Evolutionary conservation across 2,797 vertebrate genomes (phyloP).

Genomic region (Gallinago stenura): DNA sequence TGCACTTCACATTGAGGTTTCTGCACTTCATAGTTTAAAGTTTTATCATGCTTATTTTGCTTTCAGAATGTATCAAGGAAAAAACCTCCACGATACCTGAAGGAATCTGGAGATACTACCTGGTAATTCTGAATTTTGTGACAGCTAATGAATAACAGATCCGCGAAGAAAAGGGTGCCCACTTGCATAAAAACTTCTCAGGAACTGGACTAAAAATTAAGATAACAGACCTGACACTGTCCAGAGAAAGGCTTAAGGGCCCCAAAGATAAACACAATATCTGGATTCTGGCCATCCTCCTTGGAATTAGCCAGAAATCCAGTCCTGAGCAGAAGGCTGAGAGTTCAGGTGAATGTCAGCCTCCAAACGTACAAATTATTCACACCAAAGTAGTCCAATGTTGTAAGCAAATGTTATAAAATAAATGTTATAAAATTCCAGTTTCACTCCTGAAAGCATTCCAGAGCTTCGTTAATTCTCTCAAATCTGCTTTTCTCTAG

Average conservation of each 20-base stretch:
- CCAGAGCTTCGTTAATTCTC: background rate
- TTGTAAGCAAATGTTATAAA: background rate
- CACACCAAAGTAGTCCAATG: background rate
- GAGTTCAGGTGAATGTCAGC: background rate
- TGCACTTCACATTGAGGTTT: background rate
- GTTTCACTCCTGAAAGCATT: background rate
- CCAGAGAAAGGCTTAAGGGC: background rate
- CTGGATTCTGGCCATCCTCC: background rate
- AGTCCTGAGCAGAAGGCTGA: background rate
- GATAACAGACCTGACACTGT: background rate
- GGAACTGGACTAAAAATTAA: background rate
- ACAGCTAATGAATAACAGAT: background rate
- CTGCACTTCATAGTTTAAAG: background rate
- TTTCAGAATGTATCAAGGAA: background rate
- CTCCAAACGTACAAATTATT: background rate
- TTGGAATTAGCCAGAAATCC: background rate
- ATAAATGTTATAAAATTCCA: background rate
- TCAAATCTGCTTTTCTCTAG: slow-evolving; percentile 5
- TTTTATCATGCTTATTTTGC: background rate
- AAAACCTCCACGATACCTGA: background rate
- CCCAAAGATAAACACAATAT: background rate
- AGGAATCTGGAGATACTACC: background rate
- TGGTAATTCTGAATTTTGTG: background rate
- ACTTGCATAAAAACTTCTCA: background rate
- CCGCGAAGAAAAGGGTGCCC: background rate